Evolutionary conservation across 2,888 invertebrate species (phyloP).

Genomic region (Alentia gelatinosa): DNA sequence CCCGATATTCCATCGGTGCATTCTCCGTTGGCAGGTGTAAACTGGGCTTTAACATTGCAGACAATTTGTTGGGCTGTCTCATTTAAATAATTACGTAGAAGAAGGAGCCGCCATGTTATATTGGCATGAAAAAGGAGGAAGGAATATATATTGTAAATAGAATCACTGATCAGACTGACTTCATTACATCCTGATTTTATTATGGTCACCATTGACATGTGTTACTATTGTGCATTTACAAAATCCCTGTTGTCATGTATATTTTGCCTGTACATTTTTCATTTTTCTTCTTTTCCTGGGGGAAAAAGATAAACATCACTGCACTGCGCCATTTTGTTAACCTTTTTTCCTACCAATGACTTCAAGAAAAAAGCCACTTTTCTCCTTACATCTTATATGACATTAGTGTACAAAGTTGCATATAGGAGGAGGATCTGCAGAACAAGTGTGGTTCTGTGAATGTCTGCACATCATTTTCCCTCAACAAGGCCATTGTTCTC

Average conservation of each 20-base stretch:
- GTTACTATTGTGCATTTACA: neutral
- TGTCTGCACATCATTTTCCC: neutral
- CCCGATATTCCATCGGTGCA: neutral
- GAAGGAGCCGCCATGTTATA: neutral
- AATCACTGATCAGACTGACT: neutral
- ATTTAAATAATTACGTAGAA: too few relatives aligned
- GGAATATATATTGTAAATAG: neutral
- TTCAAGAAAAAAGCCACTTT: neutral
- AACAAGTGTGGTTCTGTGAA: neutral
- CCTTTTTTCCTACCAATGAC: slow-evolving; percentile 10
- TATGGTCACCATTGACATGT: neutral
- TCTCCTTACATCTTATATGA: neutral
- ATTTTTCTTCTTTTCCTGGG: neutral
- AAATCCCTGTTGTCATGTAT: neutral
- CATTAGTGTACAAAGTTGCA: slow-evolving; percentile 23
- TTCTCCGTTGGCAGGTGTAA: neutral
- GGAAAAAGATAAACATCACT: neutral
- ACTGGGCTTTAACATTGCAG: neutral
- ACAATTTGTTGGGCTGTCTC: too few relatives aligned
- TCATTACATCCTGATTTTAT: neutral
- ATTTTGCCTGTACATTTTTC: neutral
- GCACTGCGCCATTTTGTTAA: neutral
- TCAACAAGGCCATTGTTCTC: neutral
- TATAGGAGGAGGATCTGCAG: neutral
- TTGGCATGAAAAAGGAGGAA: neutral